Base-by-base conservation (phyloP, 2,888 invertebrate species). In the Scaptomyza parva region DNA sequence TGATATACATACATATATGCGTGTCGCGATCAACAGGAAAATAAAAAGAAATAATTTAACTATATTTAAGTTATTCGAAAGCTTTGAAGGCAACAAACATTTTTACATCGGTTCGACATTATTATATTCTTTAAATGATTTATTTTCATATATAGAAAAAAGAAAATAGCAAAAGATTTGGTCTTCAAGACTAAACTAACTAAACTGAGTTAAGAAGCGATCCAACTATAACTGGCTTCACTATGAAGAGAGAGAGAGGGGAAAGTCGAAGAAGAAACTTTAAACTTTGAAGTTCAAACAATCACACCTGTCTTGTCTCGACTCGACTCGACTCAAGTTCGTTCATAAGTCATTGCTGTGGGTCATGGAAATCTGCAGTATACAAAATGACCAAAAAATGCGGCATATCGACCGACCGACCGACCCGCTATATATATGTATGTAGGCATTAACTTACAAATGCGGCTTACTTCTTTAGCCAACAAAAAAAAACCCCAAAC, bases 401-500 rank as follows among this genome's bases (percentile, higher is more conserved):
- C 80, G 80, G 86, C 74, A 76, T 86, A 81, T 81, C 80, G 80
- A 81, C 86, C 80, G 80, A 84, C 74, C 73, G 84, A 81, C 86
- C 80, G 80, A 81, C 86, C 85, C 63, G 81, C 52, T 28, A 3
- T 3, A 12, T 30, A 47, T n/a, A n/a, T n/a, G n/a, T n/a, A n/a
- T n/a, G n/a, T n/a, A n/a, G n/a, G 47, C 35, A 55, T 57, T 57
- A 17, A 9, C 17, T 35, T 12, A 35, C 40, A 45, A 58, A 52
- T 60, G 33, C 40, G 60, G 61, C 39, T 61, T 20, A 28, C 33
- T 59, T 47, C 33, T 17, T 17, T 17, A 17, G 28, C 35, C 37
- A 50, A 14, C 24, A 26, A 37, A 43, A 35, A 14, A 35, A 33
- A 1, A 33, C n/a, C 7, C 12, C 18, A 22, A 59, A 39, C 20